Evolutionary conservation across 2,888 invertebrate genomes (phyloP), one percentile per base, ranked within the genome.

Genomic region (Trachelus iudaicus): DNA sequence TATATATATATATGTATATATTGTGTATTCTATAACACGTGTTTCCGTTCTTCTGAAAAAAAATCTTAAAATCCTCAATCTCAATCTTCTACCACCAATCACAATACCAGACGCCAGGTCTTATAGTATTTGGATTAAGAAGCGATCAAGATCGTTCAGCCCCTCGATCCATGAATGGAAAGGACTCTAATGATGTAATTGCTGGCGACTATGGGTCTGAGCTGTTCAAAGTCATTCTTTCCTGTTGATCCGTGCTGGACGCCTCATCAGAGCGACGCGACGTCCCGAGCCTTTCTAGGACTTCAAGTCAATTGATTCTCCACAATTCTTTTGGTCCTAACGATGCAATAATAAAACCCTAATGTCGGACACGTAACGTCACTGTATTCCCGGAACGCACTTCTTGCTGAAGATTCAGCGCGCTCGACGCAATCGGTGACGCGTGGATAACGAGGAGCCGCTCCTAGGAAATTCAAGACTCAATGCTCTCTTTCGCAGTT

Each of bases 391-490:
- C 23, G 30, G 71, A 71, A 71, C 1, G 71, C 23, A 23, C 15
- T 71, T 34, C 71, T 71, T 71, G 71, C 71, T 31, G 71, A 13
- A 31, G 71, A 71, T 34, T 71, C 31, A 31, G 31, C 33, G 30
- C 30, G 30, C 71, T 31, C 13, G 71, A 30, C 13, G 31, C 31
- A n/a, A 71, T 71, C 71, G 71, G 31, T 34, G 71, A 71, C 71
- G 71, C 71, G 71, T 71, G 71, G 30, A 71, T 71, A 71, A 71
- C 71, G 71, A 71, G 82, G 79, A 56, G 71, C 71, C 71, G 13
- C 31, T 71, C 71, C 71, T 30, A 31, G 71, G 71, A 71, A 71
- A 81, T 82, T 75, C 81, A 80, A 56, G 40, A 56, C 40, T 56
- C 23, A 56, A 56, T 56, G 40, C 23, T 56, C 40, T 1, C 40